phyloP scores from a whole-genome alignment of 2,888 invertebrate species.

The Eugnorisma glareosa region DNA sequence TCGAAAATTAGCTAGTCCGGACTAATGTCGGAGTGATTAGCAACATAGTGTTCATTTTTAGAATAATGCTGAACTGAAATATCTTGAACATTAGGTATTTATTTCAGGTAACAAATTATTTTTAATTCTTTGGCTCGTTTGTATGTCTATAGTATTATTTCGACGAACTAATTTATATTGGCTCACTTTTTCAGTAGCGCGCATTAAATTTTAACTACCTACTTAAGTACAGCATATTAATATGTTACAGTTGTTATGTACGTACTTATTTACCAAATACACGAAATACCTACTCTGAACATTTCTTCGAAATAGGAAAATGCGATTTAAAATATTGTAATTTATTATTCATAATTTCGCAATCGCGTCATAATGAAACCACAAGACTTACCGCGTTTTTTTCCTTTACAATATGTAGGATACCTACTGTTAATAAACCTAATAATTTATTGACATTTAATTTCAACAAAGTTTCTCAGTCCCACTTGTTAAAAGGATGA shows the following conservation, averaged over 20 bases:
- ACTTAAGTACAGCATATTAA: background rate
- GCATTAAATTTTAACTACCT: background rate
- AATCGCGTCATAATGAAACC: constrained; percentile 8
- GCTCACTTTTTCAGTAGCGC: background rate
- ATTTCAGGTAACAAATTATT: constrained; percentile 16
- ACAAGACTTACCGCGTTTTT: background rate
- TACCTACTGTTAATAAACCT: background rate
- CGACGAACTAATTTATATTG: background rate
- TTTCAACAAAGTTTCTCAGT: background rate
- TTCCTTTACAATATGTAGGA: constrained; percentile 5
- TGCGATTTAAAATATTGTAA: background rate
- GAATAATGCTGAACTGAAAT: constrained; percentile 19
- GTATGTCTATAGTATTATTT: background rate
- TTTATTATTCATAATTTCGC: constrained; percentile 13
- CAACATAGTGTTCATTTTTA: constrained; percentile 17
- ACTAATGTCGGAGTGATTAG: constrained; percentile 38
- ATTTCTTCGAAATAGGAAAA: background rate
- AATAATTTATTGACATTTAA: background rate
- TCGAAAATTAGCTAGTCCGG: constrained; percentile 32
- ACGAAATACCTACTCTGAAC: background rate
- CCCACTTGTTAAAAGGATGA: background rate
- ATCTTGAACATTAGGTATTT: constrained; percentile 16
- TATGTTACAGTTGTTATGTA: background rate
- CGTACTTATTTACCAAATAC: background rate
- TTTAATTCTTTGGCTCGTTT: constrained; percentile 1